Conservation (phyloP, 2,113 vertebrate genomes). For the Okapia johnstoni region DNA sequence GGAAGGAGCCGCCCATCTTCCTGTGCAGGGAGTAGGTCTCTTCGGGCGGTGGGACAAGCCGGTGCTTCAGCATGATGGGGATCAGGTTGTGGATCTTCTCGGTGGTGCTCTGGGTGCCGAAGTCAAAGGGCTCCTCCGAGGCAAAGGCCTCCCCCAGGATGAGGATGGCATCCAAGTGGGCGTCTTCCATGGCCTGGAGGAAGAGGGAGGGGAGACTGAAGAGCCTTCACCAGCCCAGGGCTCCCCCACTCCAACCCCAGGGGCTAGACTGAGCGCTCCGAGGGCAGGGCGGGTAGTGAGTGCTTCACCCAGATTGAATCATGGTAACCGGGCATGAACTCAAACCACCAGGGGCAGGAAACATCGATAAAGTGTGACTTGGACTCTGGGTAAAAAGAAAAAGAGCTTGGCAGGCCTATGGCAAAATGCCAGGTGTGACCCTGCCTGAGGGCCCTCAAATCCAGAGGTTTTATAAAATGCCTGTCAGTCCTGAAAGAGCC, state of each 20-base stretch:
- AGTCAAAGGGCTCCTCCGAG: constrained; percentile 87
- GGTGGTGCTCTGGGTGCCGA: constrained; percentile 92
- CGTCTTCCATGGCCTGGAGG: constrained; percentile 91
- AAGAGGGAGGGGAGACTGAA: background rate
- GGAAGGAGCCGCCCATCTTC: constrained; percentile 99
- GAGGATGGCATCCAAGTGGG: constrained; percentile 95
- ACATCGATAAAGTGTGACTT: fast-evolving
- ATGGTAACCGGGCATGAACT: too few species aligned
- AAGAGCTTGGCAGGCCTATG: background rate
- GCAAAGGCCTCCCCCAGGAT: constrained; percentile 97
- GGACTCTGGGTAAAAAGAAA: background rate
- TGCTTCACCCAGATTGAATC: background rate
- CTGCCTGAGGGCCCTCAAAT: fast-evolving
- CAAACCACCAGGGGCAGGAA: background rate
- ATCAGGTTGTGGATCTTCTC: constrained; percentile 96
- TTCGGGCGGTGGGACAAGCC: constrained; percentile 93
- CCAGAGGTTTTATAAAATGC: background rate
- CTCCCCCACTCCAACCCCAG: background rate
- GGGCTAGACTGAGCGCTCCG: fast-evolving
- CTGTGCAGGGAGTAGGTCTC: constrained; percentile 98
- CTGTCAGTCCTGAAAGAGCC: background rate
- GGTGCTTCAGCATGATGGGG: constrained; percentile 95
- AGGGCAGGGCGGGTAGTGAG: too few species aligned
- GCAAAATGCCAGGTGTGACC: background rate
- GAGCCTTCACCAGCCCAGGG: background rate